phyloP scores from a whole-genome alignment of 2,797 vertebrate genomes.

The Argyrosomus regius region DNA sequence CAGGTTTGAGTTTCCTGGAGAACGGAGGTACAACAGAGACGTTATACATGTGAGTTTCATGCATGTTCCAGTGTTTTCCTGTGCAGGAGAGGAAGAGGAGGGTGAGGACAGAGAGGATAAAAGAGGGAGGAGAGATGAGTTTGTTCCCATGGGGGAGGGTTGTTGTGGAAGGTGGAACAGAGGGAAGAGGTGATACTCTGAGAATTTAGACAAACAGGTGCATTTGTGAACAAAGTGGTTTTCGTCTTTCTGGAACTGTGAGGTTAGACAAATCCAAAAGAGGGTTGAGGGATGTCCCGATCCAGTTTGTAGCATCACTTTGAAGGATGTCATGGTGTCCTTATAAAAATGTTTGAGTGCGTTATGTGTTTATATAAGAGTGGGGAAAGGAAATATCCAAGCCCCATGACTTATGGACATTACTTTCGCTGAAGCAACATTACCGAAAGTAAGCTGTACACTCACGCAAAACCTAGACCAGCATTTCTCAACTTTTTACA shows the following conservation, averaged over 20 bases:
- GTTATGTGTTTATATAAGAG: neutral
- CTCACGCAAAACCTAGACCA: no score
- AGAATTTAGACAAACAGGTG: conserved; percentile 25
- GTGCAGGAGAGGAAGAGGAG: conserved; percentile 2
- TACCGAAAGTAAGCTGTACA: no score
- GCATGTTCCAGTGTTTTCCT: conserved; percentile 15
- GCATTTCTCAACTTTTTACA: no score
- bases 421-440: no score
- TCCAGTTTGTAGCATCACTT: neutral
- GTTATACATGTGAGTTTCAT: conserved; percentile 33
- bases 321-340: neutral
- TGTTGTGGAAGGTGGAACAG: conserved; percentile 7
- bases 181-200: neutral
- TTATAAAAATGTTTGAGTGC: neutral
- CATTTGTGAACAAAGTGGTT: neutral
- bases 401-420: no score
- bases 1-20: conserved; percentile 17
- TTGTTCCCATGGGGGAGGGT: conserved; percentile 20
- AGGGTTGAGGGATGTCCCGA: conserved; percentile 54
- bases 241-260: conserved; percentile 23
- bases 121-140: neutral
- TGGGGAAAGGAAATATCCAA: neutral
- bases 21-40: neutral
- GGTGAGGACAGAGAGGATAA: neutral
- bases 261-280: conserved; percentile 49